phyloP scores from a whole-genome alignment of 2,113 vertebrate species.

The Aphyosemion australe region DNA sequence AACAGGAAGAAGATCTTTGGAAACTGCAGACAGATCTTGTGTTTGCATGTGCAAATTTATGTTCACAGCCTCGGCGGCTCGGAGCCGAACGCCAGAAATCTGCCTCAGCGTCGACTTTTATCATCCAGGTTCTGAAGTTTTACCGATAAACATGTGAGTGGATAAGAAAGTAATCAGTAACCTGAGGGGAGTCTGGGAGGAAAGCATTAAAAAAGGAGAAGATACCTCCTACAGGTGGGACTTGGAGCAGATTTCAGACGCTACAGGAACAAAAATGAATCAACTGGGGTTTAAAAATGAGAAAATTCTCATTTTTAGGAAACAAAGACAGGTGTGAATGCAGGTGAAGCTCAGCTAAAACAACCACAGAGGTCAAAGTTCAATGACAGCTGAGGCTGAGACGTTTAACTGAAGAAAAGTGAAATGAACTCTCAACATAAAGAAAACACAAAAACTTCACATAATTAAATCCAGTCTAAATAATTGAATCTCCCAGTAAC shows the following conservation, averaged over 20 bases:
- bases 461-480: background rate
- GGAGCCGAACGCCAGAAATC: conserved; percentile 32
- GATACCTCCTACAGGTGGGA: conserved; percentile 1
- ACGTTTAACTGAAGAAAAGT: conserved; percentile 33
- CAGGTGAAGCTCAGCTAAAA: conserved; percentile 24
- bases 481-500: conserved; percentile 9
- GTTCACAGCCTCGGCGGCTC: conserved; percentile 34
- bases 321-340: conserved; percentile 16
- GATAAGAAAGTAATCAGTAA: conserved; percentile 27
- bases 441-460: conserved; percentile 6
- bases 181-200: conserved; percentile 20
- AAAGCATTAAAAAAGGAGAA: conserved; percentile 26
- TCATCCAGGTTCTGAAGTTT: conserved; percentile 28
- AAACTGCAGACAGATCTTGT: conserved; percentile 23
- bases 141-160: conserved; percentile 19
- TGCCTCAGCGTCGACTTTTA: conserved; percentile 43
- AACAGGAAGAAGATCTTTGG: conserved; percentile 4
- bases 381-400: background rate
- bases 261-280: conserved; percentile 16
- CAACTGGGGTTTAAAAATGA: conserved; percentile 19
- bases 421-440: background rate
- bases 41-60: conserved; percentile 29
- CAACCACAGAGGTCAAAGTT: background rate
- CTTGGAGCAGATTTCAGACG: conserved; percentile 11
- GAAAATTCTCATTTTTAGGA: conserved; percentile 3